Evolutionary conservation across 2,888 invertebrate genomes (phyloP).

Genomic region (Corythucha ciliata): DNA sequence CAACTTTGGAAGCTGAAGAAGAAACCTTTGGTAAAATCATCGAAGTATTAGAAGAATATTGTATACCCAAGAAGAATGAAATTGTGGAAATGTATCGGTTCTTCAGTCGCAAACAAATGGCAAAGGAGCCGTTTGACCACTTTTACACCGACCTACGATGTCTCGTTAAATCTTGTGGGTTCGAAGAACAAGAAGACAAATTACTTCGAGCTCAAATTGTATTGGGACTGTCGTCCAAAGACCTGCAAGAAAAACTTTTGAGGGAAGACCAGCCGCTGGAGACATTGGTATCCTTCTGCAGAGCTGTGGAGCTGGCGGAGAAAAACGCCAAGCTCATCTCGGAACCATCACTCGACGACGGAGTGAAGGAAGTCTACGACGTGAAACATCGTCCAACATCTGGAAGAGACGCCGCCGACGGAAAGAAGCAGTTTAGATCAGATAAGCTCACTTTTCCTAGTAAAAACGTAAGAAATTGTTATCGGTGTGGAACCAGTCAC

Average conservation of each 20-base stretch:
- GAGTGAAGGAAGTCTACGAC: neutral
- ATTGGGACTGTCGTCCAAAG: conserved; percentile 11
- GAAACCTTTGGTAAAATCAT: conserved; percentile 19
- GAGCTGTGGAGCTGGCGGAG: conserved; percentile 5
- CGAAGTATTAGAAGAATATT: conserved; percentile 23
- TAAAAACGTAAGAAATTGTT: neutral
- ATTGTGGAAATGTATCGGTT: conserved; percentile 28
- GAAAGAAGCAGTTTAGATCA: neutral
- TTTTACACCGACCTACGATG: conserved; percentile 18
- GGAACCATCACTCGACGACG: conserved; percentile 3
- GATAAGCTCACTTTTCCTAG: conserved; percentile 1
- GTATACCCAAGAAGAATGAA: conserved; percentile 26
- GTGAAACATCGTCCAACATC: neutral
- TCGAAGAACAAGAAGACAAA: conserved; percentile 25
- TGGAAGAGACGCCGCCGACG: neutral
- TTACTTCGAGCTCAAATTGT: conserved; percentile 25
- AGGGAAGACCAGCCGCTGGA: conserved; percentile 16
- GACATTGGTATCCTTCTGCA: neutral
- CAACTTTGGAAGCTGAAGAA: neutral
- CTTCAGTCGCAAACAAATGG: conserved; percentile 22
- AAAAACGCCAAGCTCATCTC: neutral
- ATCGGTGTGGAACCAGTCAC: neutral
- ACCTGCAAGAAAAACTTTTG: conserved; percentile 19
- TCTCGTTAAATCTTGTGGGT: conserved; percentile 15
- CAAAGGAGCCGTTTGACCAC: conserved; percentile 24